phyloP scores from a whole-genome alignment of 92 coral and sea anemone species.

The Phenganax stokvisi region DNA sequence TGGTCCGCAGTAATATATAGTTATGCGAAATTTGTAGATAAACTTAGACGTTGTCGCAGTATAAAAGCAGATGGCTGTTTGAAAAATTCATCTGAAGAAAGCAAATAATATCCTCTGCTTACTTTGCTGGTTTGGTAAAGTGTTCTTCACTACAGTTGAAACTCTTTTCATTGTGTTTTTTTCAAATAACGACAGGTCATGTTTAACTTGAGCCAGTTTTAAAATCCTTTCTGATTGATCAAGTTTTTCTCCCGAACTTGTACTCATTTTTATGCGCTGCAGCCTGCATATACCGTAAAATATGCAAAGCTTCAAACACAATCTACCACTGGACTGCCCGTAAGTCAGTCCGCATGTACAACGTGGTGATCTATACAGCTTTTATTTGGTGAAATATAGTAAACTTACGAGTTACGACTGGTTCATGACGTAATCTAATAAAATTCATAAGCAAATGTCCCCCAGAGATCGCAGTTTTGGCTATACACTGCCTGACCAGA shows the following conservation, averaged over 20 bases:
- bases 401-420: too few species aligned
- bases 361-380: too few species aligned
- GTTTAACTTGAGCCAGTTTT: background rate
- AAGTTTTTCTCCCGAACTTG: background rate
- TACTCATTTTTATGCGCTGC: background rate
- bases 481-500: too few species aligned
- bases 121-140: constrained; percentile 32
- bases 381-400: too few species aligned
- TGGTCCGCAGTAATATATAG: too few species aligned
- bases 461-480: too few species aligned
- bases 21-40: background rate
- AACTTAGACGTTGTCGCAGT: background rate
- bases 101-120: background rate
- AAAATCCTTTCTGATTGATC: background rate
- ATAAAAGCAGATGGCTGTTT: background rate
- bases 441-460: too few species aligned
- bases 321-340: too few species aligned
- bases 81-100: background rate
- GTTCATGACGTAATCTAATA: too few species aligned
- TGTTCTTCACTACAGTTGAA: constrained; percentile 20
- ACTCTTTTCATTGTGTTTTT: constrained; percentile 13
- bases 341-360: too few species aligned
- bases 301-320: background rate
- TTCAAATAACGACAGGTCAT: constrained; percentile 17
- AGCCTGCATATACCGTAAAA: background rate